Percentiles rank a stretch among this genome's conserved stretches.
Conservation (phyloP, 2,113 vertebrate genomes). For the Paramisgurnus dabryanus region DNA sequence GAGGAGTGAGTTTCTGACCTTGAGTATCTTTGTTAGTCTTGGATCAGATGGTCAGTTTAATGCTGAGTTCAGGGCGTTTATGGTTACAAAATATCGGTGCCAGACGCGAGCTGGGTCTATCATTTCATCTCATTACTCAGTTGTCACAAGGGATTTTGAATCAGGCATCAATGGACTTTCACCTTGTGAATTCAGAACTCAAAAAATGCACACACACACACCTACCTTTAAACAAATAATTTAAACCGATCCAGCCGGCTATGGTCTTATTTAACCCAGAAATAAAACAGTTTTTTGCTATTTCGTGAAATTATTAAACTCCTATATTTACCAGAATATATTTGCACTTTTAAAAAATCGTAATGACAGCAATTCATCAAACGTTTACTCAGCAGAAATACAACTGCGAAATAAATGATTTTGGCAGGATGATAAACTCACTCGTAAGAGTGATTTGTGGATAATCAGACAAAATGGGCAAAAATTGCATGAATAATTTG, state of each 20-base stretch:
- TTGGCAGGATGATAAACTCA: constrained; percentile 44
- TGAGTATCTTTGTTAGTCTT: constrained; percentile 42
- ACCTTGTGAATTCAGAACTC: constrained; percentile 9
- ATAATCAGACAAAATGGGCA: constrained; percentile 50
- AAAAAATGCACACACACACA: neutral
- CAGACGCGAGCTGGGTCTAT: constrained; percentile 34
- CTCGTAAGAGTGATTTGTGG: constrained; percentile 50
- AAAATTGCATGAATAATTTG: constrained; percentile 58
- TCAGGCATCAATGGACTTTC: constrained; percentile 18
- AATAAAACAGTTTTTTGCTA: neutral
- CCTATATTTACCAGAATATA: constrained; percentile 40
- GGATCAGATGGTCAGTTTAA: constrained; percentile 51
- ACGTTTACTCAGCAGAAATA: constrained; percentile 37
- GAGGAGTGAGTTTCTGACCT: constrained; percentile 28
- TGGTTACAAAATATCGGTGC: constrained; percentile 38
- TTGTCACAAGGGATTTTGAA: constrained; percentile 39
- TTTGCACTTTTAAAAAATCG: constrained; percentile 17
- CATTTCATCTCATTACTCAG: constrained; percentile 44
- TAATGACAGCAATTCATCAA: constrained; percentile 49
- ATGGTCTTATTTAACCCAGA: constrained; percentile 3
- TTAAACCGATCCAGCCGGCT: neutral
- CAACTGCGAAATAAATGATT: constrained; percentile 42
- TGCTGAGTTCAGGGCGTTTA: constrained; percentile 48
- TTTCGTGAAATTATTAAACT: constrained; percentile 18
- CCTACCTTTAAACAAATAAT: neutral